These are phyloP conservation scores for Anhinga anhinga DNA, from an alignment of 2,113 vertebrate species.

Conservation along the genomic window DNA sequence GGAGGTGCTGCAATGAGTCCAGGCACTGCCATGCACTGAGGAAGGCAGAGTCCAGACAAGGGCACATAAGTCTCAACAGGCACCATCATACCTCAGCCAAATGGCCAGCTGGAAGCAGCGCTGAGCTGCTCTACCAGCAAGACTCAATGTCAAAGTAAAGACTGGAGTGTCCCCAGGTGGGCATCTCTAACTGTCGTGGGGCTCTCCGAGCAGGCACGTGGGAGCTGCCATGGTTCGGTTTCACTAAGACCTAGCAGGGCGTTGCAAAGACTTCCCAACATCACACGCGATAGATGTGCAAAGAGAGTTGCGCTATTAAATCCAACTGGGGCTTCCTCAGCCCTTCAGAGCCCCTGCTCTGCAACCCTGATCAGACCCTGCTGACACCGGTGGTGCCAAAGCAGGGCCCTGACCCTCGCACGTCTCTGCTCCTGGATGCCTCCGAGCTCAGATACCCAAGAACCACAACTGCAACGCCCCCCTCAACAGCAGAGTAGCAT, in stretches of 20 bases:
- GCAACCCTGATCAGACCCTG: not conserved
- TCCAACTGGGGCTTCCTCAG: not conserved
- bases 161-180: not conserved
- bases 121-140: not conserved
- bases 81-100: not conserved
- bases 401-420: not conserved
- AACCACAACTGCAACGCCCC: accelerated
- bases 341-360: not conserved
- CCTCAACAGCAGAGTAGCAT: not conserved
- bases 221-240: not conserved
- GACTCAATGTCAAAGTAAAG: not conserved
- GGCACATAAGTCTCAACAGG: not conserved
- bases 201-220: not conserved
- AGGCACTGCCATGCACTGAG: accelerated
- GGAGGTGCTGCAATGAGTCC: accelerated
- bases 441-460: not conserved
- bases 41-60: not conserved
- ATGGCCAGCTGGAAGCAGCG: not conserved
- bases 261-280: not conserved
- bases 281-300: accelerated
- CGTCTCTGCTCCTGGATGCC: not conserved
- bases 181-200: not conserved
- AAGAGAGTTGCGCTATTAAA: not conserved
- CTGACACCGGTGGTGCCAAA: accelerated
- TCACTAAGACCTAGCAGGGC: not conserved